Conservation (phyloP, 2,797 vertebrate species). For the Muraenolepis orangiensis region DNA sequence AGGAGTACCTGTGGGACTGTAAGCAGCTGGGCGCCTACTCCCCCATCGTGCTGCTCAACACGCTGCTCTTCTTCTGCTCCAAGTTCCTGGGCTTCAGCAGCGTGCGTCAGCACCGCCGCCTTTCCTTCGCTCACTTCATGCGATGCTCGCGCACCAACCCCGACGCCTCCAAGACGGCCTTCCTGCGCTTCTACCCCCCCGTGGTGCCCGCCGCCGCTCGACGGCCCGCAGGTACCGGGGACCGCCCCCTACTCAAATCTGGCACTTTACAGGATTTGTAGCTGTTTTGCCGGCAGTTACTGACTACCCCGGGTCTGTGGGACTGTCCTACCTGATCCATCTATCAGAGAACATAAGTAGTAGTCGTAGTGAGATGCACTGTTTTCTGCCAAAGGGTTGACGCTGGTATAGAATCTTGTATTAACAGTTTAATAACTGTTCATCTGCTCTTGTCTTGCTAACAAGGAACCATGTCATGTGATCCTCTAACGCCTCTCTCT, state of each 20-base stretch:
- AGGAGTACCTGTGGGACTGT: conserved; percentile 96
- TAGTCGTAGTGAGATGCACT: too few relatives aligned
- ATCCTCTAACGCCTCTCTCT: not conserved
- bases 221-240: not conserved
- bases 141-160: conserved; percentile 85
- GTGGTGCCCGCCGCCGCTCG: conserved; percentile 61
- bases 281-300: too few relatives aligned
- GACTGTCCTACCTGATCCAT: too few relatives aligned
- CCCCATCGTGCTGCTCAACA: conserved; percentile 96
- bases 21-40: conserved; percentile 97
- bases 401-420: too few relatives aligned
- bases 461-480: not conserved
- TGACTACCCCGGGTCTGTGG: too few relatives aligned
- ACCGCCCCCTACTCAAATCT: too few relatives aligned
- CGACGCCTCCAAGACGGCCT: conserved; percentile 85
- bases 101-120: conserved; percentile 88
- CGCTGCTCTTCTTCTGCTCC: conserved; percentile 96
- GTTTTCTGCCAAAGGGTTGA: too few relatives aligned
- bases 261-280: too few relatives aligned
- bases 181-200: conserved; percentile 93
- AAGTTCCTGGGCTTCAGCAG: conserved; percentile 93
- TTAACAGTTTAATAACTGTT: too few relatives aligned
- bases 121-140: conserved; percentile 95
- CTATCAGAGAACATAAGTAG: too few relatives aligned
- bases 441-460: too few relatives aligned